phyloP scores from a whole-genome alignment of 2,113 vertebrate species.

The Macrotus californicus region DNA sequence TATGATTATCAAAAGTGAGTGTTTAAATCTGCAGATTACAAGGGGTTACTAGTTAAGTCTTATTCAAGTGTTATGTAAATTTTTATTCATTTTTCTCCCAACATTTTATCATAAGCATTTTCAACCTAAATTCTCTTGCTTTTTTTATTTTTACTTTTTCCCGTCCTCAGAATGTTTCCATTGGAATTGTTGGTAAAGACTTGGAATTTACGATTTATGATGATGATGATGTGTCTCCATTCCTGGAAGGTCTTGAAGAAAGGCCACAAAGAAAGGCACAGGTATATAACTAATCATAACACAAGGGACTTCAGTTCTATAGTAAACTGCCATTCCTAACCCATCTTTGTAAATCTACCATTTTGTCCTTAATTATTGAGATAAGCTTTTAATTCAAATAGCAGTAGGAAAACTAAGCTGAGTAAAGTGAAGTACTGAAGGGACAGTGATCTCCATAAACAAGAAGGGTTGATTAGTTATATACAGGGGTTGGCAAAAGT shows the following conservation, averaged over 20 bases:
- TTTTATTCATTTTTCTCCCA: neutral
- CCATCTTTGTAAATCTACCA: neutral
- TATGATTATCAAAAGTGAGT: neutral
- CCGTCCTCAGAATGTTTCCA: slow-evolving; percentile 90
- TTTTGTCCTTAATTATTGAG: slow-evolving; percentile 18
- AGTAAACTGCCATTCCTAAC: neutral
- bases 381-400: neutral
- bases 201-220: slow-evolving; percentile 98
- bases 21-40: neutral
- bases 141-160: slow-evolving; percentile 20
- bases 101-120: neutral
- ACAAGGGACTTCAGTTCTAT: neutral
- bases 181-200: slow-evolving; percentile 97
- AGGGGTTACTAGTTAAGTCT: neutral
- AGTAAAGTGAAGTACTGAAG: neutral
- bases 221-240: slow-evolving; percentile 93
- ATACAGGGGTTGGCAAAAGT: too few species aligned
- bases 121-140: neutral
- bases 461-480: neutral
- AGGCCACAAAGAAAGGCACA: slow-evolving; percentile 91
- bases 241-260: slow-evolving; percentile 97
- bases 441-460: neutral
- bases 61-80: neutral
- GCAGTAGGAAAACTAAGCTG: neutral
- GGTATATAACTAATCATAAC: slow-evolving; percentile 76